These are phyloP conservation scores for Balanococcus diminutus DNA, from an alignment of 2,888 invertebrate genomes.

Conservation along the genomic window DNA sequence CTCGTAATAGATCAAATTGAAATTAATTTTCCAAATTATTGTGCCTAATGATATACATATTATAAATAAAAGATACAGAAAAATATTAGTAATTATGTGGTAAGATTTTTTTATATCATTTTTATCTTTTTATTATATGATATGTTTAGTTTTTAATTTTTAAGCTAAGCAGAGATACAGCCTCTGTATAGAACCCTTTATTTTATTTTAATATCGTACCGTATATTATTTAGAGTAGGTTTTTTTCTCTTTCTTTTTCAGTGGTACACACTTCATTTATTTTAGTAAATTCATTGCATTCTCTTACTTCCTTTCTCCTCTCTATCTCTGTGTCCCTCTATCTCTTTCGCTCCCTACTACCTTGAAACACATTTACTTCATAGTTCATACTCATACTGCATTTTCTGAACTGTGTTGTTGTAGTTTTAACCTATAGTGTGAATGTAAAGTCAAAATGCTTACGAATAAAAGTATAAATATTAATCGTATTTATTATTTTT, in stretches of 20 bases:
- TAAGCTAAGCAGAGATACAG: slow-evolving; percentile 7
- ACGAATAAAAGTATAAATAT: slow-evolving; percentile 23
- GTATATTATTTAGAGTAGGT: slow-evolving; percentile 17
- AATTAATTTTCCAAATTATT: slow-evolving; percentile 23
- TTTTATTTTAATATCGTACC: slow-evolving; percentile 30
- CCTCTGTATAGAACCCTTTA: slow-evolving; percentile 7
- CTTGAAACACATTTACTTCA: slow-evolving; percentile 6
- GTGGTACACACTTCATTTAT: slow-evolving; percentile 24
- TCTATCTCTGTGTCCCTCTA: neutral
- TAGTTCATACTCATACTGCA: slow-evolving; percentile 16
- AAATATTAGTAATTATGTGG: slow-evolving; percentile 28
- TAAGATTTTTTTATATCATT: slow-evolving; percentile 36
- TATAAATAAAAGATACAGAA: slow-evolving; percentile 5
- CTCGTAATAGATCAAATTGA: neutral
- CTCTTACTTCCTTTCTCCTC: neutral
- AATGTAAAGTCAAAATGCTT: slow-evolving; percentile 37
- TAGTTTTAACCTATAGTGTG: slow-evolving; percentile 25
- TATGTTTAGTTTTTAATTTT: slow-evolving; percentile 26
- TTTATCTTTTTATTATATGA: slow-evolving; percentile 33
- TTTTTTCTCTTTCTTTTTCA: neutral
- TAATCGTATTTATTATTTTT: neutral
- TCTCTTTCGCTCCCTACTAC: neutral
- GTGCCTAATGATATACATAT: slow-evolving; percentile 25
- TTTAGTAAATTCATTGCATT: slow-evolving; percentile 33
- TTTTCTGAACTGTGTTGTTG: slow-evolving; percentile 24